Evolutionary conservation across 1,140 invertebrate genomes (phyloP).

Genomic region (Vanessa tameamea): DNA sequence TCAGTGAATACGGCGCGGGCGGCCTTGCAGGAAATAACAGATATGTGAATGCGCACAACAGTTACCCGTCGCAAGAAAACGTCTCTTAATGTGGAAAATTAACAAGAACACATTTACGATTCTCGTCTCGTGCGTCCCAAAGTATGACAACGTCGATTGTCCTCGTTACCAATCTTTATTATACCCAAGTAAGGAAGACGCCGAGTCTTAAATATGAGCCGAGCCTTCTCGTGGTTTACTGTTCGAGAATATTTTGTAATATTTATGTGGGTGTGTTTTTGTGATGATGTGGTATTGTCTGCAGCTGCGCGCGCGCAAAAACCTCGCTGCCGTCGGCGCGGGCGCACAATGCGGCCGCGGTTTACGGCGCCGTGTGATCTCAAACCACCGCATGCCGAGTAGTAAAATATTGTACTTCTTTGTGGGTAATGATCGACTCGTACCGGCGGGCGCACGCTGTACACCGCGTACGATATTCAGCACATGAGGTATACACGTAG

Average conservation of each 20-base stretch:
- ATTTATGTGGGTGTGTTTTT: slow-evolving; percentile 2
- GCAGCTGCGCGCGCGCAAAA: slow-evolving; percentile 3
- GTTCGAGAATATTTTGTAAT: slow-evolving; percentile 7
- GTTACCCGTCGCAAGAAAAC: too few species aligned
- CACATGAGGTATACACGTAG: too few species aligned
- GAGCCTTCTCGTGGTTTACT: slow-evolving; percentile 1
- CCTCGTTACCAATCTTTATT: background rate
- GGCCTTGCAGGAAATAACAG: too few species aligned
- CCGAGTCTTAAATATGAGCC: background rate
- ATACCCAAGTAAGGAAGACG: background rate
- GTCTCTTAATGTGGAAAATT: background rate
- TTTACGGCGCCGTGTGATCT: slow-evolving; percentile 1
- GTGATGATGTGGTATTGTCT: slow-evolving; percentile 6
- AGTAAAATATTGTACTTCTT: background rate
- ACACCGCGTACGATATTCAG: too few species aligned
- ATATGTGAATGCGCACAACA: too few species aligned
- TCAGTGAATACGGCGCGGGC: too few species aligned
- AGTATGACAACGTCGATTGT: background rate
- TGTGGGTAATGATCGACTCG: slow-evolving; percentile 4
- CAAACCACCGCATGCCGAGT: background rate
- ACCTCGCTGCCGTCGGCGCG: slow-evolving; percentile 1
- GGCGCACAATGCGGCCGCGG: slow-evolving; percentile 4
- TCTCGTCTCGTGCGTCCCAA: background rate
- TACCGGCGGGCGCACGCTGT: background rate
- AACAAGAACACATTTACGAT: background rate